Evolutionary conservation across 2,113 vertebrate species (phyloP).

Genomic region (Platycercus adscitus): DNA sequence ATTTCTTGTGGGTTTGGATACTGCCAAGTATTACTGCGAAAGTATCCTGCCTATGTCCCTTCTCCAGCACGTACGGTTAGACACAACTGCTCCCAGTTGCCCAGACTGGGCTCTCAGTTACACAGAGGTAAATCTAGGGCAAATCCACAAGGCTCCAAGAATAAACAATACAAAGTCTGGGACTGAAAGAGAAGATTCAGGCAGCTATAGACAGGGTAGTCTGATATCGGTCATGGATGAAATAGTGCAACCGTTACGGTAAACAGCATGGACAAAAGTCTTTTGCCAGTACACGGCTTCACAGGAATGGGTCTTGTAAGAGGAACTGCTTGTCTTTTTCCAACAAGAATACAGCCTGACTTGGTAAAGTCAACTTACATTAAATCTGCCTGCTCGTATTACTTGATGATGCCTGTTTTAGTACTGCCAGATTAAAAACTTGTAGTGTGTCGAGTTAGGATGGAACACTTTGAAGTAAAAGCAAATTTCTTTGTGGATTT

Average conservation of each 20-base stretch:
- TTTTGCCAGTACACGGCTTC: not conserved
- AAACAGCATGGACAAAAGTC: not conserved
- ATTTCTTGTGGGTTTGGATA: conserved; percentile 43
- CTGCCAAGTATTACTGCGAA: not conserved
- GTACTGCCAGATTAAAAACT: not conserved
- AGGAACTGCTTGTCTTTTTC: not conserved
- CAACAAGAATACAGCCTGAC: not conserved
- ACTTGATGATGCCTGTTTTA: not conserved
- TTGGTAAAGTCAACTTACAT: not conserved
- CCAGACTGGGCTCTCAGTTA: not conserved
- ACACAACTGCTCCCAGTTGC: not conserved
- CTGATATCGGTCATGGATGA: not conserved
- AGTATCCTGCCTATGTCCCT: not conserved
- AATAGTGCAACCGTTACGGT: not conserved
- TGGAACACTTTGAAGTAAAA: not conserved
- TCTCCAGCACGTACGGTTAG: not conserved
- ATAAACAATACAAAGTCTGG: not conserved
- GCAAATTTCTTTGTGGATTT: not conserved
- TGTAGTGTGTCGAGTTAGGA: not conserved
- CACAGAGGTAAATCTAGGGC: conserved; percentile 10
- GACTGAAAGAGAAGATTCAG: not conserved
- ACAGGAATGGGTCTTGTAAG: not conserved
- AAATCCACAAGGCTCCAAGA: not conserved
- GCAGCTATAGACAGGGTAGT: not conserved
- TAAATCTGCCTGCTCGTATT: not conserved